These are phyloP conservation scores for Mactromeris polynyma DNA, from an alignment of 2,888 invertebrate species.

Conservation along the genomic window DNA sequence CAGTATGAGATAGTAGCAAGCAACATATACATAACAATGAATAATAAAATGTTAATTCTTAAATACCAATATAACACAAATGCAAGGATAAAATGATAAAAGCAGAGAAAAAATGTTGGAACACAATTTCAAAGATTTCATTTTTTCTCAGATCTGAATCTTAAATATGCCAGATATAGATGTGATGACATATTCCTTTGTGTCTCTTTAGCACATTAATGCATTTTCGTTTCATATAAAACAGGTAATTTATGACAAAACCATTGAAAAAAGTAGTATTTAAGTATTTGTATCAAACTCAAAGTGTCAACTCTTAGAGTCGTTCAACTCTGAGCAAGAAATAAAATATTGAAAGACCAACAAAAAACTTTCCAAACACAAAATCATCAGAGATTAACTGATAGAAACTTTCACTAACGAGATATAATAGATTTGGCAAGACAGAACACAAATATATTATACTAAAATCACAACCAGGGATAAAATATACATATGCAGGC, in stretches of 20 bases:
- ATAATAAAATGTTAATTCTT: background rate
- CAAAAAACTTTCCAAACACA: background rate
- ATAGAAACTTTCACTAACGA: background rate
- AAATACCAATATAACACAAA: background rate
- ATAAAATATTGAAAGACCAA: constrained; percentile 12
- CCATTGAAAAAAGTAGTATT: no score
- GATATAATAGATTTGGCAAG: background rate
- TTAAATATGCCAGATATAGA: no score
- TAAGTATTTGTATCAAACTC: no score
- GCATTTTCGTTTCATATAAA: no score
- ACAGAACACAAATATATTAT: background rate
- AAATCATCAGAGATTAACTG: background rate
- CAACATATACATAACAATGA: constrained; percentile 7
- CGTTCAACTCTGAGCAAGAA: background rate
- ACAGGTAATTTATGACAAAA: no score
- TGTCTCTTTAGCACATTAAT: no score
- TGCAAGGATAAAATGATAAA: background rate
- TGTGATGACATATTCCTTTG: no score
- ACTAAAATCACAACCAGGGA: constrained; percentile 11
- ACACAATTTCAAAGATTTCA: no score
- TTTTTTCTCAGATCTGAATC: no score
- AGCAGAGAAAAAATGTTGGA: background rate
- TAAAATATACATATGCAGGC: background rate
- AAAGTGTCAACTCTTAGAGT: background rate
- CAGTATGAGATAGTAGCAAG: background rate